Conservation (phyloP, 2,797 vertebrate genomes). For the Trachurus trachurus region DNA sequence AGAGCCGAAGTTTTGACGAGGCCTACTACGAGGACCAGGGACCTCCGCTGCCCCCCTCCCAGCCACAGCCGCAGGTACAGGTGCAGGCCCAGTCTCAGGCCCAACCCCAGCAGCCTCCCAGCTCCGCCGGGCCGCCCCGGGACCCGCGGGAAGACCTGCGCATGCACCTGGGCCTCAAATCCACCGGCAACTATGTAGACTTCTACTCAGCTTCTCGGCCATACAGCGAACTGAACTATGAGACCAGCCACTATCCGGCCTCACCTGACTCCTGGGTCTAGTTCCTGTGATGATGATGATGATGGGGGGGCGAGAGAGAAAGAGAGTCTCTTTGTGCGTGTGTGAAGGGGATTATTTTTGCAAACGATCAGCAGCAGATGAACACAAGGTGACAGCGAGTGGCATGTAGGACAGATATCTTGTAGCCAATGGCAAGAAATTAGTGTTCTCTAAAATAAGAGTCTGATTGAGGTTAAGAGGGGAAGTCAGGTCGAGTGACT, state of each 20-base stretch:
- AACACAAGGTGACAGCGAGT: conserved; percentile 53
- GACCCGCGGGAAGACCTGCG: conserved; percentile 90
- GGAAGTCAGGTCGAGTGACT: conserved; percentile 60
- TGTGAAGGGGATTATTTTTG: conserved; percentile 76
- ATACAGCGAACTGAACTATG: conserved; percentile 99
- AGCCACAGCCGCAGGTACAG: conserved; percentile 76
- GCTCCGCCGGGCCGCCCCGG: conserved; percentile 84
- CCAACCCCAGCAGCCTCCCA: conserved; percentile 85
- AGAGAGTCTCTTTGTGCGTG: conserved; percentile 63
- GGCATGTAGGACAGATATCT: conserved; percentile 56
- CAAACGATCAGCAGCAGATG: conserved; percentile 66
- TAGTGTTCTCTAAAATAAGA: conserved; percentile 45
- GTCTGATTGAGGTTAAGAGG: conserved; percentile 33
- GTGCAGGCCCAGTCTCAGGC: conserved; percentile 84
- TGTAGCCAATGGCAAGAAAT: conserved; percentile 53
- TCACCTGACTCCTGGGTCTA: conserved; percentile 99
- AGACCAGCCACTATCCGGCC: conserved; percentile 99
- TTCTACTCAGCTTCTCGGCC: conserved; percentile 99
- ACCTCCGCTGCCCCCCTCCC: conserved; percentile 60
- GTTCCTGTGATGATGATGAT: conserved; percentile 57
- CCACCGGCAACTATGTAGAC: conserved; percentile 98
- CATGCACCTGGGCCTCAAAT: conserved; percentile 99
- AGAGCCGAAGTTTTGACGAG: conserved; percentile 80
- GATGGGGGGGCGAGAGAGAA: conserved; percentile 32
- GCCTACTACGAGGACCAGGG: conserved; percentile 80